These are phyloP conservation scores for Zosterops pallidus DNA, from an alignment of 2,113 vertebrate genomes.

Conservation along the genomic window DNA sequence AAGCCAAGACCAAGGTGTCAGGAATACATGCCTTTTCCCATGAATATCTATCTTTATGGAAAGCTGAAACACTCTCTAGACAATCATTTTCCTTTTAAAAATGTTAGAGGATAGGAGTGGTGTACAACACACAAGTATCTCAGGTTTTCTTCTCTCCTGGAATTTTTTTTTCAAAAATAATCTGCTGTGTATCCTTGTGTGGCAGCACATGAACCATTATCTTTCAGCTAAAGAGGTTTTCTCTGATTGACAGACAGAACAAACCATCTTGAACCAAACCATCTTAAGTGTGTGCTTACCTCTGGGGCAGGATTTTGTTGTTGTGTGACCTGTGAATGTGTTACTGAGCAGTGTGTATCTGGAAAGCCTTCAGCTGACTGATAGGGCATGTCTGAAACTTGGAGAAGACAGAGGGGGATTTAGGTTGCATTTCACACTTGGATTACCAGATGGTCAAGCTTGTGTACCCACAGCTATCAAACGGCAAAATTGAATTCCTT, in stretches of 20 bases:
- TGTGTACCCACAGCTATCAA: neutral
- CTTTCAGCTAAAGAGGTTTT: neutral
- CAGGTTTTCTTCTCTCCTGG: neutral
- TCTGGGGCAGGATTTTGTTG: neutral
- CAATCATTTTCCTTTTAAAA: neutral
- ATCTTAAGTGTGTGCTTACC: neutral
- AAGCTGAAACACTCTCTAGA: neutral
- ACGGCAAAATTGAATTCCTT: neutral
- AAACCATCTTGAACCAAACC: constrained; percentile 7
- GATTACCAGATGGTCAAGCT: neutral
- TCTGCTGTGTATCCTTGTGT: neutral
- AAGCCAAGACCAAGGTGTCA: neutral
- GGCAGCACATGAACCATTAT: neutral
- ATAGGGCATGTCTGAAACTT: neutral
- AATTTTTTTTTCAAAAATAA: neutral
- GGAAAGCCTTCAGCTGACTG: neutral
- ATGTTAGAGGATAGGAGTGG: no score
- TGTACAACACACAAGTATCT: neutral
- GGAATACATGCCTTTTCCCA: neutral
- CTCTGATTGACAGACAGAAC: neutral
- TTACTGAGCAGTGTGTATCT: neutral
- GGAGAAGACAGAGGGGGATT: neutral
- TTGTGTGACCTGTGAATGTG: neutral
- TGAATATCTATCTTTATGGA: neutral
- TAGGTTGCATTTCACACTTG: neutral